phyloP scores from a whole-genome alignment of 2,888 invertebrate genomes.

The Cremastinae sp. region DNA sequence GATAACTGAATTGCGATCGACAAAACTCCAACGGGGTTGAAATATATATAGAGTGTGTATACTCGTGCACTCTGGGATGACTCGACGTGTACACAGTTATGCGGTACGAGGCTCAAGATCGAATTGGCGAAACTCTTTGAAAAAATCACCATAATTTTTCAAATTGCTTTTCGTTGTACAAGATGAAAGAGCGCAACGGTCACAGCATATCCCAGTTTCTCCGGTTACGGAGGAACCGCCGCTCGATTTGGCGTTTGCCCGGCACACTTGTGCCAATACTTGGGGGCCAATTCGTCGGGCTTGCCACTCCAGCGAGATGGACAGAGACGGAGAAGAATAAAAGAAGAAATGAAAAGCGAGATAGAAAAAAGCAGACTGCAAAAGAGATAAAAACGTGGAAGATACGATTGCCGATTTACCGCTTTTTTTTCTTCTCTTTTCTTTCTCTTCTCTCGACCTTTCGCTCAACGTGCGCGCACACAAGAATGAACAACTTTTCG shows the following conservation, averaged over 20 bases:
- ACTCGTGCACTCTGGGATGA: background rate
- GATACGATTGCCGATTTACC: slow-evolving; percentile 33
- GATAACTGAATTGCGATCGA: slow-evolving; percentile 45
- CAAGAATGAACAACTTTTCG: slow-evolving; percentile 65
- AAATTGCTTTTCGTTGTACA: slow-evolving; percentile 79
- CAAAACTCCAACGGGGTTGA: slow-evolving; percentile 27
- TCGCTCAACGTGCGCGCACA: slow-evolving; percentile 28
- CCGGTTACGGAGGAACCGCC: slow-evolving; percentile 28
- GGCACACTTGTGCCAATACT: slow-evolving; percentile 55
- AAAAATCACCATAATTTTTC: slow-evolving; percentile 79
- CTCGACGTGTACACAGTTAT: background rate
- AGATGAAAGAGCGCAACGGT: slow-evolving; percentile 75
- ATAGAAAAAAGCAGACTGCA: slow-evolving; percentile 26
- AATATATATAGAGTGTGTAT: background rate
- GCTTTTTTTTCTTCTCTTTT: slow-evolving; percentile 39
- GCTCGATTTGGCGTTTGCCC: slow-evolving; percentile 55
- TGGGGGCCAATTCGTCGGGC: slow-evolving; percentile 36
- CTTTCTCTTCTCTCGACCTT: slow-evolving; percentile 47
- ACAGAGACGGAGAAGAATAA: slow-evolving; percentile 15
- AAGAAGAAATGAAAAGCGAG: slow-evolving; percentile 11
- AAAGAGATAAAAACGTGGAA: slow-evolving; percentile 17
- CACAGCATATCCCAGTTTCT: slow-evolving; percentile 1
- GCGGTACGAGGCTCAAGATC: slow-evolving; percentile 47
- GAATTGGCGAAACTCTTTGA: slow-evolving; percentile 64
- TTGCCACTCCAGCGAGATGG: slow-evolving; percentile 19